Evolutionary conservation across 2,797 vertebrate species (phyloP).

Genomic region (Tangara arthus): DNA sequence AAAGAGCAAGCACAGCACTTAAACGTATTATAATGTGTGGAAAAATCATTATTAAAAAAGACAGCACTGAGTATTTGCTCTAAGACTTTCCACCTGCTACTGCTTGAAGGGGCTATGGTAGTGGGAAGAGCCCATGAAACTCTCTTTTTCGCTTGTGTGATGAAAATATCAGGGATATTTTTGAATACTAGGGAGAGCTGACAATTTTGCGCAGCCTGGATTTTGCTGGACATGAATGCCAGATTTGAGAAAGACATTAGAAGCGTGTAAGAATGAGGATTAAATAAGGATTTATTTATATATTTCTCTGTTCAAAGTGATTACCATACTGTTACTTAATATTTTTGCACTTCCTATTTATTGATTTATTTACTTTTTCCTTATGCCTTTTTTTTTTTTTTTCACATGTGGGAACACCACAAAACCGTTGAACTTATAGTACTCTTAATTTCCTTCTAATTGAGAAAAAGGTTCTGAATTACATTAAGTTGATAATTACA

Average conservation of each 20-base stretch:
- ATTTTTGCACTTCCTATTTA: constrained; percentile 25
- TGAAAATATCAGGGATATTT: neutral
- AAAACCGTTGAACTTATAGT: constrained; percentile 4
- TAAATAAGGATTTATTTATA: constrained; percentile 52
- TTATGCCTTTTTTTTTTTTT: neutral
- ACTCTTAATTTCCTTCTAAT: constrained; percentile 24
- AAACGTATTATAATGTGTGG: neutral
- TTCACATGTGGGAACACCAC: neutral
- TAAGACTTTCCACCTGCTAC: constrained; percentile 1
- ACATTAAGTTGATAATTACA: constrained; percentile 45
- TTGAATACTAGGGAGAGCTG: neutral
- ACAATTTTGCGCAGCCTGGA: neutral
- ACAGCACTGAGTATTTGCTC: neutral
- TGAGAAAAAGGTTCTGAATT: constrained; percentile 44
- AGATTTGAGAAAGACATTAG: constrained; percentile 38
- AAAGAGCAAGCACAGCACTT: constrained; percentile 36
- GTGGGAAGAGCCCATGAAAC: neutral
- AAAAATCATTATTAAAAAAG: constrained; percentile 2
- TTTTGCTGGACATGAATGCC: neutral
- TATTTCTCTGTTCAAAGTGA: neutral
- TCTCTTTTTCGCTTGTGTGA: neutral
- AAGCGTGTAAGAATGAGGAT: constrained; percentile 19
- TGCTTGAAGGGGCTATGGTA: neutral
- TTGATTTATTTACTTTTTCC: constrained; percentile 35
- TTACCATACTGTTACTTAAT: constrained; percentile 38